Base-by-base conservation (phyloP, 2,113 vertebrate genomes). In the Brachyistius frenatus region DNA sequence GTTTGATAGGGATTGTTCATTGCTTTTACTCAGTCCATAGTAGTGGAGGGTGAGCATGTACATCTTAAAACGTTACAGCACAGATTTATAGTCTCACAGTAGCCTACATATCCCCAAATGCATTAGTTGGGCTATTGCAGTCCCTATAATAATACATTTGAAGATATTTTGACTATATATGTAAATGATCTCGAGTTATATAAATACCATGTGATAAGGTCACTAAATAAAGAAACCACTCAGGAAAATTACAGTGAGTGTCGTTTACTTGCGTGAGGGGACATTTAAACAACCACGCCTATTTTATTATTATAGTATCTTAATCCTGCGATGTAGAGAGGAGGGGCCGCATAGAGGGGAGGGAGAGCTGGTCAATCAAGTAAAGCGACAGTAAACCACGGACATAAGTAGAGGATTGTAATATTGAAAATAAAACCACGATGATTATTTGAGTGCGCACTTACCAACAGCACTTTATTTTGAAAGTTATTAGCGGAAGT, bases 231-330 rank as follows among this genome's bases (percentile, higher is more conserved):
- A 7, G 10, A 2, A 5, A 23, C 23, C 23, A 23, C 23, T 23
- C 23, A 23, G 58, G 54, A 53, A 77, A 67, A 46, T 56, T 44
- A 58, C 50, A 50, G 2, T 0, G 4, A 7, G 7, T 53, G 3
- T 7, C 67, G 64, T 58, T 70, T 15, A 10, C 2, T 83, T 61
- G 62, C 53, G 53, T 74, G 56, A 82, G 39, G 74, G 30, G 55
- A 65, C 23, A 39, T 77, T 72, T 68, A 62, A 72, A 73, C 63
- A 62, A 30, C 77, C 83, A 87, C 89, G 78, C 87, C 68, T 53
- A 71, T 74, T 65, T 50, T 44, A 52, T 13, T 66, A 36, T 63
- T 71, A 66, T 55, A 41, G 35, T 35, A 46, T 57, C 0, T 46
- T 50, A 68, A 64, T 41, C 77, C 30, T 73, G 49, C 10, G 32